Conservation (phyloP, 1,140 invertebrate species). For the Papilio polyxenes region DNA sequence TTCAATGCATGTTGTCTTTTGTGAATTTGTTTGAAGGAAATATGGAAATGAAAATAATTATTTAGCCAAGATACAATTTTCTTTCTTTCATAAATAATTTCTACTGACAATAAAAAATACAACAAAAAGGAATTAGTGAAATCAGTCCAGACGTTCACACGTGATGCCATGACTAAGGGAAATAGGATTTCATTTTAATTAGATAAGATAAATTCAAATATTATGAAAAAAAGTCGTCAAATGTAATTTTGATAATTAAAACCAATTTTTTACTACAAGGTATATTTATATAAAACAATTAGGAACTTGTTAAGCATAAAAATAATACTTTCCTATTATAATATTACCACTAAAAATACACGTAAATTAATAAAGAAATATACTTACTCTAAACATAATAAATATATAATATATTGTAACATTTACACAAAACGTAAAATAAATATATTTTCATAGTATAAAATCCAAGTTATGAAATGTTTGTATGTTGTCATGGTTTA, state of each 20-base stretch:
- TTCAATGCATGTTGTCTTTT: not conserved
- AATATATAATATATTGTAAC: not conserved
- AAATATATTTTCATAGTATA: not conserved
- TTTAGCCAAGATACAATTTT: not conserved
- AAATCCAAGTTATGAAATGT: not conserved
- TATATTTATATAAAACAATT: conserved; percentile 34
- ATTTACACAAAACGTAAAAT: not conserved
- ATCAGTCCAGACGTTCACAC: no score
- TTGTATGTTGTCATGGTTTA: not conserved
- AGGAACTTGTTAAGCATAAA: conserved; percentile 29
- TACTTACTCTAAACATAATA: conserved; percentile 38
- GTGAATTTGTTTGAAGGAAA: no score
- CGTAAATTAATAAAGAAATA: conserved; percentile 27
- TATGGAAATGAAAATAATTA: not conserved
- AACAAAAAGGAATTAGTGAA: no score
- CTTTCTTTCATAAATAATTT: no score
- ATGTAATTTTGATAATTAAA: not conserved
- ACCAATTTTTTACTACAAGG: conserved; percentile 9
- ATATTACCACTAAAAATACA: not conserved
- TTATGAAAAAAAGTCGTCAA: no score
- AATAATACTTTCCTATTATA: conserved; percentile 10
- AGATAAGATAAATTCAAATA: no score
- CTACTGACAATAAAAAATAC: no score
- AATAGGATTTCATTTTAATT: no score
- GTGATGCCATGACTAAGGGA: no score